A percentile compares a stretch with the other conserved stretches of the same genome.
Conservation (phyloP, 2,113 vertebrate species). For the Cairina moschata region DNA sequence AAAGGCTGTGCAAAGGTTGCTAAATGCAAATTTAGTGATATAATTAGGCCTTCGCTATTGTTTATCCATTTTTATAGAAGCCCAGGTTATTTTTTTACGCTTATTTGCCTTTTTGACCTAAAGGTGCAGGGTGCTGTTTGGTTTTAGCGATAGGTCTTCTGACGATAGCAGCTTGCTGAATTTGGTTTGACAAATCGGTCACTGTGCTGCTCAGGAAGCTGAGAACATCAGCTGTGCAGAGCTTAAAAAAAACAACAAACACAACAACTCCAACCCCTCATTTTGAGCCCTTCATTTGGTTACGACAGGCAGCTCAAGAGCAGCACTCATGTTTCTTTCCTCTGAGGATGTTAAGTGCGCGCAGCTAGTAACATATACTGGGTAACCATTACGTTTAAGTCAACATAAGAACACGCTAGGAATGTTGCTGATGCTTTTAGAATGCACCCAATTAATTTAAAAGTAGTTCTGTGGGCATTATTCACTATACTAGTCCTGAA, state of each 20-base stretch:
- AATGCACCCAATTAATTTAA: constrained; percentile 59
- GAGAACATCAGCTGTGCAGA: not conserved
- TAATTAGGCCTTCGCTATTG: constrained; percentile 19
- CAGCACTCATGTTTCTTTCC: not conserved
- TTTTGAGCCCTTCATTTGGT: not conserved
- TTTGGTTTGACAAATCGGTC: accelerated
- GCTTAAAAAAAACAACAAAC: not conserved
- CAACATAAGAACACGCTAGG: constrained; percentile 35
- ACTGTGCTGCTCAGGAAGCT: not conserved
- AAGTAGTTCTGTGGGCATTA: constrained; percentile 19
- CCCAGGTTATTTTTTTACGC: not conserved
- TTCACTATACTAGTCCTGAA: not conserved
- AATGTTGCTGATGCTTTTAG: constrained; percentile 66
- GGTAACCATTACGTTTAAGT: constrained; percentile 22
- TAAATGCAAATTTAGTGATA: constrained; percentile 59
- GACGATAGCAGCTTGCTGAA: not conserved
- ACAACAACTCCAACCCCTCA: not conserved
- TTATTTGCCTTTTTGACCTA: not conserved
- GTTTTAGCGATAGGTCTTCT: not conserved
- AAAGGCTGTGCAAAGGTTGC: constrained; percentile 18
- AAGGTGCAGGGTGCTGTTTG: not conserved
- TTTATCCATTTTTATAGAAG: constrained; percentile 34
- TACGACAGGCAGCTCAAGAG: not conserved
- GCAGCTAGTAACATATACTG: not conserved
- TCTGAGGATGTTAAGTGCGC: not conserved